phyloP scores from a whole-genome alignment of 2,113 vertebrate species.

The Serinus canaria region DNA sequence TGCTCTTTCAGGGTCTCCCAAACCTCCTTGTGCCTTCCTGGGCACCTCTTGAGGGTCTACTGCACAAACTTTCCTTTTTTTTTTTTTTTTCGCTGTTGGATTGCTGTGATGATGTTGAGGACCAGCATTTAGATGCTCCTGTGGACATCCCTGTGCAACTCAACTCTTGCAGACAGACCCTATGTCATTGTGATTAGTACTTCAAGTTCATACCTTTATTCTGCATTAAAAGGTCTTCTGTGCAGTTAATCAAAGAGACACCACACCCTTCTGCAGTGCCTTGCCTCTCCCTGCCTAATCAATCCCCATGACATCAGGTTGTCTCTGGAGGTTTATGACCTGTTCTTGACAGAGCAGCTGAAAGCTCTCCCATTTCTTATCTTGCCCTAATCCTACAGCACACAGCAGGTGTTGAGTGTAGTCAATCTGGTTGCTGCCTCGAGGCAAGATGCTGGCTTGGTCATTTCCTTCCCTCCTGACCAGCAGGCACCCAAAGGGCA shows the following conservation, averaged over 20 bases:
- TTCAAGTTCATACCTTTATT: not conserved
- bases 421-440: not conserved
- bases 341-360: not conserved
- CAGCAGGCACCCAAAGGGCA: not conserved
- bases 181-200: rapidly evolving
- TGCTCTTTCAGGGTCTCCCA: not conserved
- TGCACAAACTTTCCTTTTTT: too few species aligned
- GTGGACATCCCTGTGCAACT: not conserved
- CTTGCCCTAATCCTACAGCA: not conserved
- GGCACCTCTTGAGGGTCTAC: not conserved
- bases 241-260: not conserved
- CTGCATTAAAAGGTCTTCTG: not conserved
- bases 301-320: not conserved
- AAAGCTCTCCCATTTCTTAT: not conserved
- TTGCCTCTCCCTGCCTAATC: not conserved
- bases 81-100: not conserved
- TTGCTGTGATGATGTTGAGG: not conserved
- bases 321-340: not conserved
- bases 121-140: not conserved
- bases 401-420: not conserved
- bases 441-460: not conserved
- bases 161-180: not conserved
- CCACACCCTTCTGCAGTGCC: not conserved
- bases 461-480: not conserved
- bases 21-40: not conserved